Base-by-base conservation (phyloP, 1,140 invertebrate genomes). In the Lycorma delicatula region DNA sequence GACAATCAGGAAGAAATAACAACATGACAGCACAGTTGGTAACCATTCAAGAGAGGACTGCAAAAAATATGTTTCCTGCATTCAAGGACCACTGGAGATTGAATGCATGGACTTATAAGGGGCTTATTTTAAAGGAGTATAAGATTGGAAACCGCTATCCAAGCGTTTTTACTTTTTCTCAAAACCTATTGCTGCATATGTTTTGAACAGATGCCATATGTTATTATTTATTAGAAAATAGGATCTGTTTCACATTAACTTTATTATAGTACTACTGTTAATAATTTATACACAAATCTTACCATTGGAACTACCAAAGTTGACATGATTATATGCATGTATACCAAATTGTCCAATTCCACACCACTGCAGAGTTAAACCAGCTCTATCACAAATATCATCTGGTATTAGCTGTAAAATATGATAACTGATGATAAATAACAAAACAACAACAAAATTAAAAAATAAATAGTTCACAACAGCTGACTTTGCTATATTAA, bases 311-410 rank as follows among this genome's bases (percentile, higher is more conserved):
- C 66, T 66, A 61, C 2, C 67, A 70, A 56, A 67, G n/a, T 68
- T 60, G 5, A 72, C 60, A 49, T 72, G 71, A 65, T 76, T 73
- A 47, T 73, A 72, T 22, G 73, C 70, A 69, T 77, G 76, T 46
- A 80, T 60, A 13, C 73, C 72, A 47, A 82, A 64, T 69, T 75
- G 74, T 62, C 77, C 79, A 9, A 72, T 68, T 18, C 72, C 70
- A 49, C 73, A 61, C 77, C 79, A 82, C 29, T 72, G 68, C 7
- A 71, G 74, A 4, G 71, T 67, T 13, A 79, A 72, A 44, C 78
- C 75, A 28, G 73, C 71, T 65, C 68, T 66, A 61, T 66, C 60
- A 57, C 77, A 79, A 46, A 79, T 49, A 60, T 76, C 71, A 69
- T 79, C 75, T 20, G 76, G 74, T 60, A 81, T 77, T 29, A 67